Evolutionary conservation across 2,113 vertebrate species (phyloP).

Genomic region (Melanotaenia duboulayi): DNA sequence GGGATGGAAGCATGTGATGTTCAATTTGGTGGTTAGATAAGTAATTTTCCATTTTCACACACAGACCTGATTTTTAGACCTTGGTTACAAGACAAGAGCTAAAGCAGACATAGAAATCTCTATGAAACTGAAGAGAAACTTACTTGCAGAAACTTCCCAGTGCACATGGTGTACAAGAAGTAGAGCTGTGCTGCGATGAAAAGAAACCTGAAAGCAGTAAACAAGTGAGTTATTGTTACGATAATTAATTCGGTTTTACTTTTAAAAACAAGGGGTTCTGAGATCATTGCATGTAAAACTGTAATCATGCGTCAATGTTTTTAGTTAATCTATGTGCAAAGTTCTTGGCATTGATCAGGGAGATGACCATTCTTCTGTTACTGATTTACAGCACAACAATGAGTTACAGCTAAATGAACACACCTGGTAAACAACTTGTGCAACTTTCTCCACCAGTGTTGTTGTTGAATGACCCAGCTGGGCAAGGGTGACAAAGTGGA

Average conservation of each 20-base stretch:
- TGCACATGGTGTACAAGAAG: constrained; percentile 83
- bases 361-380: background rate
- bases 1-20: constrained; percentile 69
- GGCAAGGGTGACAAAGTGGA: constrained; percentile 82
- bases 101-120: constrained; percentile 2
- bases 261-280: background rate
- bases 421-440: constrained; percentile 83
- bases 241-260: background rate
- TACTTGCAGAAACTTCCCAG: constrained; percentile 89
- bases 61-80: constrained; percentile 11
- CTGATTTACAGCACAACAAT: constrained; percentile 10
- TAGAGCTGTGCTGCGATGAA: constrained; percentile 77
- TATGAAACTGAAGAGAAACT: constrained; percentile 43
- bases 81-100: constrained; percentile 20
- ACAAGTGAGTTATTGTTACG: background rate
- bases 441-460: constrained; percentile 80
- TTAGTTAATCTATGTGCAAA: background rate
- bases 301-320: background rate
- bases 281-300: background rate
- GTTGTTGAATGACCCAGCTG: constrained; percentile 81
- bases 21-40: constrained; percentile 46
- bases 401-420: constrained; percentile 14
- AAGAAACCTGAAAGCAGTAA: constrained; percentile 82
- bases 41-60: constrained; percentile 25
- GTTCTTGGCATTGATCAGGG: background rate